Conservation (phyloP, 2,797 vertebrate genomes). For the Pseudochirops corinnae region DNA sequence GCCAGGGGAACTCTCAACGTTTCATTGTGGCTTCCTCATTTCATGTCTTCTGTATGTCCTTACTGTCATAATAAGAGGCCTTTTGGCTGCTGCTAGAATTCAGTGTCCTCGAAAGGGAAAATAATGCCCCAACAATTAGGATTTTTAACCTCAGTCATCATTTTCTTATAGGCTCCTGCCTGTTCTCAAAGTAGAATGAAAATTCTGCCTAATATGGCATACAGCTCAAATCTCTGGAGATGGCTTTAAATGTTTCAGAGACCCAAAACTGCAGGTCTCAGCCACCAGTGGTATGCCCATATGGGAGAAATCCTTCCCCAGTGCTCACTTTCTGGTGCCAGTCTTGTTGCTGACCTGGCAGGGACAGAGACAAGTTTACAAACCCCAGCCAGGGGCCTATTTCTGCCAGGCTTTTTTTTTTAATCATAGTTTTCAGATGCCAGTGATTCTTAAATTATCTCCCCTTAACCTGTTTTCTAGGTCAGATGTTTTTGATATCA, state of each 20-base stretch:
- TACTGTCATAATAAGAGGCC: conserved; percentile 71
- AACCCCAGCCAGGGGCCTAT: conserved; percentile 75
- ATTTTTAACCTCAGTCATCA: background rate
- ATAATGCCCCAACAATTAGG: conserved; percentile 52
- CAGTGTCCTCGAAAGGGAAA: conserved; percentile 65
- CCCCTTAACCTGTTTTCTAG: too few relatives aligned
- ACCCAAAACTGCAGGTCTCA: conserved; percentile 74
- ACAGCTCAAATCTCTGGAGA: conserved; percentile 56
- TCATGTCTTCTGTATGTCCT: conserved; percentile 60
- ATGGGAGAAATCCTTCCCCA: conserved; percentile 53
- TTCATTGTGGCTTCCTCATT: conserved; percentile 52
- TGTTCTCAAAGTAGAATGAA: conserved; percentile 56
- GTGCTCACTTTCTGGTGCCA: conserved; percentile 41
- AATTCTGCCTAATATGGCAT: conserved; percentile 49
- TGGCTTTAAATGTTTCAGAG: conserved; percentile 59
- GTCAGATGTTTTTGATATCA: too few relatives aligned
- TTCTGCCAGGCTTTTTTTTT: conserved; percentile 34
- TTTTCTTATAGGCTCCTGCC: conserved; percentile 52
- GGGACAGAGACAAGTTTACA: conserved; percentile 80
- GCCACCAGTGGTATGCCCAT: conserved; percentile 38
- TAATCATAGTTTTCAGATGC: too few relatives aligned
- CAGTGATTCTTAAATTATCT: too few relatives aligned
- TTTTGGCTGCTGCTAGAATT: conserved; percentile 61
- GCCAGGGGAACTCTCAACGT: conserved; percentile 72
- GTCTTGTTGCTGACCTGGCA: conserved; percentile 63